Evolutionary conservation across 2,113 vertebrate genomes (phyloP), one percentile per base, ranked within the genome.

Genomic region (Sphyrna mokarran): DNA sequence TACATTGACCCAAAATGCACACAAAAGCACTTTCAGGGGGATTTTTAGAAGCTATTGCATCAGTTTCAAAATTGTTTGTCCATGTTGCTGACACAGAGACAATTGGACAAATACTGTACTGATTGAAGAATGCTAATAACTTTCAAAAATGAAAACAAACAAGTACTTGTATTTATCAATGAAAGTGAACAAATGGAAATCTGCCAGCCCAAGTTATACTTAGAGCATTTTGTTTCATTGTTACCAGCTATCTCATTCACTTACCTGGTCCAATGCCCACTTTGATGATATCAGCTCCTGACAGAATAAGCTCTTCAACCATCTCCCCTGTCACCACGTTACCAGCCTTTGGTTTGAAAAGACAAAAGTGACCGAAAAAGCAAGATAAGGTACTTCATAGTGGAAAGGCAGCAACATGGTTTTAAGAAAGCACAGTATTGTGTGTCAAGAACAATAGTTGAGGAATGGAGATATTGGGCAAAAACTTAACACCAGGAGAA

Each of bases 291-390:
- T 99, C 99, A 96, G 99, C 99, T 94, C 99, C 99, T 0, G 99
- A 98, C 93, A 99, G 98, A 97, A 99, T 98, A 86, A 99, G 98
- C 96, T 99, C 99, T 96, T 99, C 99, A 95, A 99, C 99, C 99
- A 99, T 99, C 97, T 99, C 99, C 85, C 99, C 99, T 0, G 99
- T 99, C 86, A 99, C 99, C 97, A 99, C 99, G 1, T 99, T 99
- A 48, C 99, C 99, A 95, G 99, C 99, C 99, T 99, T 97, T 95
- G 96, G 97, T 90, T 97, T 54, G 23, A 94, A 40, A 76, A 95
- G 37, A 54, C 9, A 48, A 95, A 72, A 76, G 0, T 18, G 89
- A 66, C 89, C 33, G 18, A 68, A 18, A 66, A 93, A 93, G 20
- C n/a, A 66, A 63, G 23, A 40, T 83, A 83, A 83, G 18, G 6